Percentiles rank a stretch among this genome's conserved stretches.
These are phyloP conservation scores for Passer domesticus DNA, from an alignment of 2,113 vertebrate genomes.

Conservation along the genomic window DNA sequence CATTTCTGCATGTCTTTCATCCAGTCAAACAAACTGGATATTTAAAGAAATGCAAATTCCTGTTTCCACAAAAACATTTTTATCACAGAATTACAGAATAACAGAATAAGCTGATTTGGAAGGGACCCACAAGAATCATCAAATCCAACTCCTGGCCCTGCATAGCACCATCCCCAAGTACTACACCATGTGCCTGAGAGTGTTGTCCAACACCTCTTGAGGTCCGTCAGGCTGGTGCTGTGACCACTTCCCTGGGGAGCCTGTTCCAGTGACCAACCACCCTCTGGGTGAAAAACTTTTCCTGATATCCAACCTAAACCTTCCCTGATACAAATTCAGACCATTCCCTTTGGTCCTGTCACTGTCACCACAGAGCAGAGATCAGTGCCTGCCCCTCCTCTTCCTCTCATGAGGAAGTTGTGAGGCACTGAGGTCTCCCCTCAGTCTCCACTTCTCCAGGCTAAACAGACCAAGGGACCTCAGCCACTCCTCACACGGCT, in stretches of 20 bases:
- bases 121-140: not conserved
- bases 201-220: not conserved
- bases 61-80: not conserved
- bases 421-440: not conserved
- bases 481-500: not conserved
- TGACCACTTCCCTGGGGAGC: not conserved
- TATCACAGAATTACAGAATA: not conserved
- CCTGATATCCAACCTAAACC: not conserved
- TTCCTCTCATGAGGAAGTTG: not conserved
- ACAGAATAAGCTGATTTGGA: not conserved
- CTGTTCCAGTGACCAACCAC: not conserved
- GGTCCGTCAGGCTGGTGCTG: not conserved
- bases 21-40: not conserved
- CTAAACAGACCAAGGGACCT: not conserved
- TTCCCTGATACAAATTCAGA: not conserved
- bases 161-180: not conserved
- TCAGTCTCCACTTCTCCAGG: not conserved
- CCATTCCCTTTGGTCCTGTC: fast-evolving
- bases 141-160: not conserved
- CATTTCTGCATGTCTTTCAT: not conserved
- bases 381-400: not conserved
- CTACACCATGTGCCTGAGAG: too few relatives aligned
- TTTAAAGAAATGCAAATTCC: not conserved
- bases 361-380: not conserved
- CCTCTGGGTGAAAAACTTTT: not conserved